Conservation (phyloP, 2,113 vertebrate species). For the Xenopus borealis region DNA sequence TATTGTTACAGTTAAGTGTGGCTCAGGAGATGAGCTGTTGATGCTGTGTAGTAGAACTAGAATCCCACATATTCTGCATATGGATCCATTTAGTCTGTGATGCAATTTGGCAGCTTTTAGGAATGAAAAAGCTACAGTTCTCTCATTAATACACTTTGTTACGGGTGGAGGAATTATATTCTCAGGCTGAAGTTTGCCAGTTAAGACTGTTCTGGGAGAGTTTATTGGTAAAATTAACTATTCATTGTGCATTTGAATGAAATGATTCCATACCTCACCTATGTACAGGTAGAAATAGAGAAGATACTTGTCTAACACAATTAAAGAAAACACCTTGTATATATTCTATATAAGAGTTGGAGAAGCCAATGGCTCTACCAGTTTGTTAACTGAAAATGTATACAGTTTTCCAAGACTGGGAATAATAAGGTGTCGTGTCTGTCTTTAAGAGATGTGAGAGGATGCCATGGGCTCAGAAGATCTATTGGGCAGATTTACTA, state of each 20-base stretch:
- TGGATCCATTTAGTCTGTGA: conserved; percentile 27
- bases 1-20: neutral
- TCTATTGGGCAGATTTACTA: no score
- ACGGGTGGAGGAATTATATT: conserved; percentile 15
- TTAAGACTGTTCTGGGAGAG: conserved; percentile 2
- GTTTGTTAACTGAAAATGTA: no score
- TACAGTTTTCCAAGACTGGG: no score
- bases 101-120: conserved; percentile 18
- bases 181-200: conserved; percentile 1
- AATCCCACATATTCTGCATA: neutral
- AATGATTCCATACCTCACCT: no score
- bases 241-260: neutral
- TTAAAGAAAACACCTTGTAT: no score
- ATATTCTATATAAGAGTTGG: no score
- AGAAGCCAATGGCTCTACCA: no score
- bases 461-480: no score
- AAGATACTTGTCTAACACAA: no score
- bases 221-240: neutral
- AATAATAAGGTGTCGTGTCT: no score
- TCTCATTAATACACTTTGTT: conserved; percentile 26
- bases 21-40: neutral
- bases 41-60: neutral
- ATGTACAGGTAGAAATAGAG: no score
- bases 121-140: neutral
- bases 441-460: no score